Evolutionary conservation across 2,113 vertebrate genomes (phyloP).

Genomic region (Sciurus niger): DNA sequence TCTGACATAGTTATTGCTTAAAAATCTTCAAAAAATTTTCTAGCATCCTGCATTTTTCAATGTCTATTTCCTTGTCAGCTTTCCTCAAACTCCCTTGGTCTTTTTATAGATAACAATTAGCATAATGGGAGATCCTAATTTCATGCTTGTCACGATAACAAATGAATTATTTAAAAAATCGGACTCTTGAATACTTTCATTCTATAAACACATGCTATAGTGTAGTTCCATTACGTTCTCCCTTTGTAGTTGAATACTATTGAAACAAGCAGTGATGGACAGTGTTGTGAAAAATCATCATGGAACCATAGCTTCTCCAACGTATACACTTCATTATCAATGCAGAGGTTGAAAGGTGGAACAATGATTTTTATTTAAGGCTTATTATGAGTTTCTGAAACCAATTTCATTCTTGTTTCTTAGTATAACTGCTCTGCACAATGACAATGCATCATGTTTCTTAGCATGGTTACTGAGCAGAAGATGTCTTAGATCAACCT

Average conservation of each 20-base stretch:
- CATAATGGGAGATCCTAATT: conserved; percentile 60
- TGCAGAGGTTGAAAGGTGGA: not conserved
- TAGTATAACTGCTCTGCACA: not conserved
- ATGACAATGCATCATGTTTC: not conserved
- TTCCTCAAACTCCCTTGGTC: not conserved
- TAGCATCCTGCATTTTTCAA: not conserved
- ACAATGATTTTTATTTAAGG: not conserved
- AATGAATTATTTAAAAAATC: conserved; percentile 52
- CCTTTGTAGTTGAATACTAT: not conserved
- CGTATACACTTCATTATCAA: not conserved
- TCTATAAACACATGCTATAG: not conserved
- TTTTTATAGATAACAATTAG: not conserved
- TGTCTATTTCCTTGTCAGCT: conserved; percentile 13
- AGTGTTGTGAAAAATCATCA: not conserved
- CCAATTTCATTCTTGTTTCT: not conserved
- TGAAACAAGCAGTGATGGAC: not conserved
- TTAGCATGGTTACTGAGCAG: not conserved
- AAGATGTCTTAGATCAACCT: not conserved
- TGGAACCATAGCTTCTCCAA: not conserved
- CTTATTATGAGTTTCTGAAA: not conserved
- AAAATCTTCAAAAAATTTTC: not conserved
- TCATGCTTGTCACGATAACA: not conserved
- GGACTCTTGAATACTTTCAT: conserved; percentile 47
- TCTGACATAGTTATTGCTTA: not conserved
- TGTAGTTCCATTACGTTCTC: not conserved